phyloP scores from a whole-genome alignment of 2,888 invertebrate species.

The Bellardia bayeri region DNA sequence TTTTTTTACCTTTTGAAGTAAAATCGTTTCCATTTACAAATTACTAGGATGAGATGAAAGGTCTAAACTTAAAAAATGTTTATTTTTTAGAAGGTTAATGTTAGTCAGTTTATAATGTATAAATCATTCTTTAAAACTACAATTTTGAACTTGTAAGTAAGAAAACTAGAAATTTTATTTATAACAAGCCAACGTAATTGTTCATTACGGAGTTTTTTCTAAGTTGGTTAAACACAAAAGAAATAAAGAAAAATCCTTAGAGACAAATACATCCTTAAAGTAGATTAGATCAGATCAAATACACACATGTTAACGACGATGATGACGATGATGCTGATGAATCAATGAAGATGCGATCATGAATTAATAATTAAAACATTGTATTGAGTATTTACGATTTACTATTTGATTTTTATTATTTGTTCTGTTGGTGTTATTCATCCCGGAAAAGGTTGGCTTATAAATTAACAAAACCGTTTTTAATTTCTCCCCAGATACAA shows the following conservation, averaged over 20 bases:
- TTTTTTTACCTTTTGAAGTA: too few species aligned
- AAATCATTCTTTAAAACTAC: too few species aligned
- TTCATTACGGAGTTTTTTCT: too few species aligned
- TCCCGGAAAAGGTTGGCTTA: constrained; percentile 68
- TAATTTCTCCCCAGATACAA: constrained; percentile 73
- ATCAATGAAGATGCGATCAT: constrained; percentile 30
- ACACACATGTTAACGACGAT: background rate
- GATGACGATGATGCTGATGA: constrained; percentile 7
- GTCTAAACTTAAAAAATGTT: too few species aligned
- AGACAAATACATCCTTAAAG: constrained; percentile 57
- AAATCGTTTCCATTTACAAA: too few species aligned
- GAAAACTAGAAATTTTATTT: too few species aligned
- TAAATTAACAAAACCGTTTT: constrained; percentile 71
- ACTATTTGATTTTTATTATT: background rate
- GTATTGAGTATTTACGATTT: background rate
- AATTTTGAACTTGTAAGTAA: too few species aligned
- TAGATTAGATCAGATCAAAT: constrained; percentile 33
- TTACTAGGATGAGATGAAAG: too few species aligned
- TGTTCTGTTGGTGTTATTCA: constrained; percentile 57
- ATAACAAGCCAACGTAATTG: too few species aligned
- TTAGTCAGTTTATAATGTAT: too few species aligned
- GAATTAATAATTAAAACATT: constrained; percentile 41
- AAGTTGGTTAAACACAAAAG: too few species aligned
- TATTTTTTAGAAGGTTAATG: too few species aligned
- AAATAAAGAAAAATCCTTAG: constrained; percentile 18